Base-by-base conservation (phyloP, 2,113 vertebrate species). In the Onychorhynchus coronatus region DNA sequence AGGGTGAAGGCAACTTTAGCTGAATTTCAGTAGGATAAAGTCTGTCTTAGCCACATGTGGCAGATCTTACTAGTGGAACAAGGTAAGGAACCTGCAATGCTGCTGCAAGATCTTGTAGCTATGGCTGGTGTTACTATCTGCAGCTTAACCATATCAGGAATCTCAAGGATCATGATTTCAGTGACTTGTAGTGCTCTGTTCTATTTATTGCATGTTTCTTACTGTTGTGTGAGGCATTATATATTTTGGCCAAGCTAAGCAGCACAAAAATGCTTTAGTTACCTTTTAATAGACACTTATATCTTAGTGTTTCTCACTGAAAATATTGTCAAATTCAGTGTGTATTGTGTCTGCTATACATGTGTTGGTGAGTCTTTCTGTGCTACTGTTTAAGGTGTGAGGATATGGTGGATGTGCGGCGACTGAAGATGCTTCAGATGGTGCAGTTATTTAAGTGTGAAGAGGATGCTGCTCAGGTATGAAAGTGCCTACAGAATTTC, bases 391-490 rank as follows among this genome's bases (percentile, higher is more conserved):
- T 14, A 87, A 99, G 99, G 96, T 99, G 99, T 97, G 99, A 99
- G 97, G 99, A 99, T 93, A 99, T 99, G 99, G 99, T 99, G 80
- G 99, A 99, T 35, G 99, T 99, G 52, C 97, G 99, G 81, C 98
- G 99, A 78, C 97, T 99, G 95, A 99, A 99, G 98, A 99, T 99
- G 99, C 98, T 99, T 56, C 99, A 99, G 97, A 99, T 99, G 99
- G 99, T 99, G 24, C 99, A 99, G 90, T 96, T 99, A 74, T 99
- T 99, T 97, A 99, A 99, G 97, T 99, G 99, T 96, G 99, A 99
- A 97, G 99, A 99, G 91, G 99, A 99, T 47, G 99, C 99, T 74
- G 98, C 98, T 75, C 99, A 99, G 98, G 99, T 99, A 93, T 96
- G 77, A 31, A 77, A 93, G 49, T 14, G 31, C 7, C 18, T 41